phyloP scores from a whole-genome alignment of 2,888 invertebrate genomes.

The Arrhopalites spinosus region DNA sequence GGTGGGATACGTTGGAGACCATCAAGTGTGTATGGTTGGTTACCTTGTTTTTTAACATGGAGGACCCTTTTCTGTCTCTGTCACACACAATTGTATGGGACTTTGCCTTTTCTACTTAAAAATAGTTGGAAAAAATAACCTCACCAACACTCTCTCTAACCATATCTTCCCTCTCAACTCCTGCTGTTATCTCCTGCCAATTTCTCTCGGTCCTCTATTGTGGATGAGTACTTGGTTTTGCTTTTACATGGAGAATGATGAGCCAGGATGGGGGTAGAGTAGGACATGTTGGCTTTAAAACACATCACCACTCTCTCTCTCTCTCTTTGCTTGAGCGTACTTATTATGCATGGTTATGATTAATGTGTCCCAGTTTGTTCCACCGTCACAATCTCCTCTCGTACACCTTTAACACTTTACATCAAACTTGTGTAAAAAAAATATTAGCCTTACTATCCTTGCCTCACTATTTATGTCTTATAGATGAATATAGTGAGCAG shows the following conservation, averaged over 20 bases:
- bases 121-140: no score
- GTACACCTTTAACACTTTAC: not conserved
- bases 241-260: no score
- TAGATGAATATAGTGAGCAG: no score
- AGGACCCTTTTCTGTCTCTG: conserved; percentile 18
- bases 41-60: conserved; percentile 29
- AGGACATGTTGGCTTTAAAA: conserved; percentile 6
- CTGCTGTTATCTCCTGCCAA: conserved; percentile 26
- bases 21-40: conserved; percentile 28
- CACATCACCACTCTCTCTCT: not conserved
- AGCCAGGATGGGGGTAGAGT: no score
- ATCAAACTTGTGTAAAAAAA: not conserved
- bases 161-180: conserved; percentile 3
- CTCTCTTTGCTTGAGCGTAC: no score
- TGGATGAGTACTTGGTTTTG: not conserved
- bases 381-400: conserved; percentile 11
- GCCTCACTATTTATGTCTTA: no score
- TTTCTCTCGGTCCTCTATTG: not conserved
- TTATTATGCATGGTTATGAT: not conserved
- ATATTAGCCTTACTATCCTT: no score
- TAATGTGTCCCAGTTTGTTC: conserved; percentile 20
- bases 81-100: not conserved
- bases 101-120: no score
- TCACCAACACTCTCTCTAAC: not conserved
- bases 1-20: conserved; percentile 4